Conservation (phyloP, 2,888 invertebrate species). For the Tetheella fluctuosa region DNA sequence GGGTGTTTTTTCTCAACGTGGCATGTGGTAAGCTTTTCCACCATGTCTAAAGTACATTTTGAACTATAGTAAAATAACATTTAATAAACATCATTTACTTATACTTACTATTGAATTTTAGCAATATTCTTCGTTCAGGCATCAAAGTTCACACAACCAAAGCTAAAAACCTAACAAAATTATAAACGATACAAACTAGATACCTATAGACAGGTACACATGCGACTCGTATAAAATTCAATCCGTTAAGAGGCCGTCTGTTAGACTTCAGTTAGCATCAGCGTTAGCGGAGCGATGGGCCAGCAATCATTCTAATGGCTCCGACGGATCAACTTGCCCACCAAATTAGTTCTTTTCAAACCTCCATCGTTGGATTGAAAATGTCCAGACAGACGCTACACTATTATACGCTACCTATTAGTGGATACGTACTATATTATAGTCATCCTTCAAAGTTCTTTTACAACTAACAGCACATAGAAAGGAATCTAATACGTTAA, state of each 20-base stretch:
- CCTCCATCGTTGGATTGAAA: conserved; percentile 74
- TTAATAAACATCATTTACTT: too few species aligned
- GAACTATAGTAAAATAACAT: too few species aligned
- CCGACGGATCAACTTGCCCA: conserved; percentile 62
- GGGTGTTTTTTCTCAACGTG: too few species aligned
- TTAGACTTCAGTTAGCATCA: conserved; percentile 63
- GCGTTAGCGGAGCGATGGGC: conserved; percentile 54
- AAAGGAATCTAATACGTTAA: not conserved
- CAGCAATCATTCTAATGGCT: conserved; percentile 79
- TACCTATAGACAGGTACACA: not conserved
- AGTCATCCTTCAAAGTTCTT: not conserved
- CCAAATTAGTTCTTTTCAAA: conserved; percentile 78
- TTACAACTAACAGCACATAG: not conserved
- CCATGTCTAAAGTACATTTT: too few species aligned
- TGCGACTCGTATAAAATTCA: conserved; percentile 63
- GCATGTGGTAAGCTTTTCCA: too few species aligned
- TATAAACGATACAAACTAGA: conserved; percentile 16
- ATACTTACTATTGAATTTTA: too few species aligned
- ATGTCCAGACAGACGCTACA: conserved; percentile 59
- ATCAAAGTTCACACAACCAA: not conserved
- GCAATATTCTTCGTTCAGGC: too few species aligned
- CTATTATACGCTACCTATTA: conserved; percentile 39
- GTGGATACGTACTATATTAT: conserved; percentile 18
- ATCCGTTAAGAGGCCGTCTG: conserved; percentile 75
- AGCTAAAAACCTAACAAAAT: not conserved